Evolutionary conservation across 1,140 invertebrate genomes (phyloP), one percentile per base, ranked within the genome.

Genomic region (Diabrotica undecimpunctata): DNA sequence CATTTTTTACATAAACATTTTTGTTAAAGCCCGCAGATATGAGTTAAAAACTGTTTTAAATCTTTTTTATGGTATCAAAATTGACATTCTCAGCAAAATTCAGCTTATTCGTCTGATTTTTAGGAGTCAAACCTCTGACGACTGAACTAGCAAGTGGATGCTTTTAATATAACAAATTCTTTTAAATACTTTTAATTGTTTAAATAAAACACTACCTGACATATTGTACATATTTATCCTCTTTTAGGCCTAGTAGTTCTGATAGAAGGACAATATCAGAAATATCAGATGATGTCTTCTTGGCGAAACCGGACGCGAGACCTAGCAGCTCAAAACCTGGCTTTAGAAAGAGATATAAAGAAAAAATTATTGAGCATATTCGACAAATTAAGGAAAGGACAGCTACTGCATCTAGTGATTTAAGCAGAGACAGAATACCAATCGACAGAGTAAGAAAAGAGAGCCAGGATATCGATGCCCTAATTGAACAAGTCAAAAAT

Each of bases 371-470:
- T 64, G 55, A 66, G 50, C 62, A 62, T 52, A 41, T 60, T 51
- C 39, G 62, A 58, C 53, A 58, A 37, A 54, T 66, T 6, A 60
- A 60, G 7, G 58, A 60, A 50, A 60, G 39, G 9, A 38, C 58
- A 11, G 14, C 11, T 39, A 60, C 41, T 11, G 12, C 58, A 13
- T 60, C 58, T 7, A 14, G 38, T 5, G 13, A 39, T 35, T 12
- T 37, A 56, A 14, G 41, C 39, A 25, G 62, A 51, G 38, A 12
- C 41, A 66, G 50, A 11, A 56, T 57, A 46, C 58, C 68, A 36
- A 0, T 65, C 46, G 53, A 70, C 6, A 66, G 52, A 39, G 52
- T 68, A n/a, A 60, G 60, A 25, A 55, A 54, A 50, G 69, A 68
- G 54, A 68, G 54, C 46, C 46, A 54, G 12, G 46, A 64, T 25